These are phyloP conservation scores for Stramonita haemastoma DNA, from an alignment of 2,888 invertebrate species.

Conservation along the genomic window DNA sequence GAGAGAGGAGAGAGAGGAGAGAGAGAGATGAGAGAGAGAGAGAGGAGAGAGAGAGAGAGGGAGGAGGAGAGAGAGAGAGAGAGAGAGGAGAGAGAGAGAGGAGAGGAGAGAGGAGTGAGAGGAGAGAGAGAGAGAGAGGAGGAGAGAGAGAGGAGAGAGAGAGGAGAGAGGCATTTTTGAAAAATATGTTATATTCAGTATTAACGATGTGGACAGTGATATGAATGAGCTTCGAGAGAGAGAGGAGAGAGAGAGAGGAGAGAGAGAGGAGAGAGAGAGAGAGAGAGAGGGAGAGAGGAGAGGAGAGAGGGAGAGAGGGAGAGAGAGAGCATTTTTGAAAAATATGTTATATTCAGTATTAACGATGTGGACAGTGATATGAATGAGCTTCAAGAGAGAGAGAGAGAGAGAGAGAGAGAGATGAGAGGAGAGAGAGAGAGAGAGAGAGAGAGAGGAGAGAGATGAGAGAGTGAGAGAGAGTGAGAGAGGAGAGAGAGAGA, in stretches of 20 bases:
- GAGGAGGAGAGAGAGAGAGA: background rate
- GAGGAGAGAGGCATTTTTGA: background rate
- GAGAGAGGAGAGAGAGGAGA: background rate
- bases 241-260: background rate
- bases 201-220: too few species aligned
- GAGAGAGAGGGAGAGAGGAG: background rate
- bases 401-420: slow-evolving; percentile 5
- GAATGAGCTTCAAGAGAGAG: background rate
- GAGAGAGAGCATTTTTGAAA: background rate
- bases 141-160: background rate
- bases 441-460: background rate
- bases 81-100: background rate
- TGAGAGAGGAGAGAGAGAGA: background rate
- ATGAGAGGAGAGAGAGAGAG: background rate
- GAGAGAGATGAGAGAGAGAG: background rate
- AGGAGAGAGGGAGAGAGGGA: background rate
- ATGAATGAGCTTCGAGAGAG: background rate
- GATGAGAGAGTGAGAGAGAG: background rate
- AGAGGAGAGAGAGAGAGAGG: background rate
- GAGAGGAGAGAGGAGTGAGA: background rate
- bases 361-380: too few species aligned
- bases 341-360: too few species aligned
- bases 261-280: too few species aligned
- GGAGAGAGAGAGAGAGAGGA: background rate
- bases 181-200: too few species aligned